These are phyloP conservation scores for Leptinotarsa lineolata DNA, from an alignment of 1,140 invertebrate genomes.

Conservation along the genomic window DNA sequence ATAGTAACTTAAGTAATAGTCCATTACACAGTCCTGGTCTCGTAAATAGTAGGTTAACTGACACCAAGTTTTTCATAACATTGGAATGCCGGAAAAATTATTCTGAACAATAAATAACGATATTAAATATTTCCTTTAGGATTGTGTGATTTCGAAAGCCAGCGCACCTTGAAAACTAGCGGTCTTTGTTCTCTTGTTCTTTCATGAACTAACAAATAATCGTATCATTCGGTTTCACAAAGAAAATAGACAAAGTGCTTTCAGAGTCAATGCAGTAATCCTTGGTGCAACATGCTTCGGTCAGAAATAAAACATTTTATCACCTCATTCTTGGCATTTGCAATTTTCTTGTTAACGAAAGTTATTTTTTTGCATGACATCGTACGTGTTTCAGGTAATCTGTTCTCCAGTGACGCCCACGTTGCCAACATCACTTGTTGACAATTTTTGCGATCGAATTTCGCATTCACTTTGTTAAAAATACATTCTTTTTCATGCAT, in stretches of 20 bases:
- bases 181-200: neutral
- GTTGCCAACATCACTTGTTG: neutral
- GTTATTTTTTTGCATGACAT: slow-evolving; percentile 6
- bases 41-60: too few species aligned
- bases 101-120: neutral
- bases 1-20: too few species aligned
- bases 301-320: slow-evolving; percentile 3
- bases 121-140: neutral
- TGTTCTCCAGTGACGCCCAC: slow-evolving; percentile 1
- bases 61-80: too few species aligned
- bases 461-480: too few species aligned
- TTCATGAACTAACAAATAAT: neutral
- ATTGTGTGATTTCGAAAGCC: neutral
- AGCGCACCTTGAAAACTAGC: neutral
- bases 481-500: too few species aligned
- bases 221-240: neutral
- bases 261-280: neutral
- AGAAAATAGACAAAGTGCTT: slow-evolving; percentile 3
- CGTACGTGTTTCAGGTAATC: neutral
- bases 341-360: neutral
- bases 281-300: neutral
- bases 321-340: slow-evolving; percentile 2
- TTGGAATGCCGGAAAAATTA: too few species aligned
- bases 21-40: too few species aligned
- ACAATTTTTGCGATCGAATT: too few species aligned